Base-by-base conservation (phyloP, 2,113 vertebrate genomes). In the Istiophorus platypterus region DNA sequence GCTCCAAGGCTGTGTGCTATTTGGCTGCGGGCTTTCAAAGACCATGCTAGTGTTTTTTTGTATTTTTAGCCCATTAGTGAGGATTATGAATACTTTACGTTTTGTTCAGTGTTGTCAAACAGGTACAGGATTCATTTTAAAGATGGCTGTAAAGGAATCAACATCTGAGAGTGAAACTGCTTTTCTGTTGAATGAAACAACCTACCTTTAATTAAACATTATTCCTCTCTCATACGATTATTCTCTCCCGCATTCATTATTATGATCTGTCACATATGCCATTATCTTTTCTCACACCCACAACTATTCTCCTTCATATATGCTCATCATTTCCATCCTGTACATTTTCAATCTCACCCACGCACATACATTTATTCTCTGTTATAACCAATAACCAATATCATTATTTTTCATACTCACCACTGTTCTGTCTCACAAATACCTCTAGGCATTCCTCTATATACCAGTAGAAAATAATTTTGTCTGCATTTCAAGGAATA, bases 11-110 rank as follows among this genome's bases (percentile, higher is more conserved):
- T 73, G 41, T 69, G 37, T 73, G 20, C 31, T 54, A 47, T 58
- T 88, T 68, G 72, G 65, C 72, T 57, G 56, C 39, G 47, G 67
- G 34, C 41, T 74, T 81, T 62, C 26, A 84, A 78, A 73, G 68
- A 62, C 7, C 59, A 57, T 63, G 13, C 39, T 69, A 42, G 20
- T 69, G 52, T 31, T 56, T 88, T 66, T 63, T 13, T 37, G 10
- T 72, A 6, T 61, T 57, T 57, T 58, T 27, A 75, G 42, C 41
- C 62, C 14, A 64, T 67, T 68, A 66, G 49, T 34, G 2, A 45
- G 37, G 17, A 64, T 37, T 54, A 27, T 72, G 39, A 63, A 72
- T 26, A 49, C 12, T 67, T 39, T 24, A 67, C 61, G 34, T 65
- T 62, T 42, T 9, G n/a, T 5, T 24, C n/a, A 42, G 34, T 24